Evolutionary conservation across 2,888 invertebrate genomes (phyloP), one percentile per base, ranked within the genome.

Genomic region (Cephonodes hylas): DNA sequence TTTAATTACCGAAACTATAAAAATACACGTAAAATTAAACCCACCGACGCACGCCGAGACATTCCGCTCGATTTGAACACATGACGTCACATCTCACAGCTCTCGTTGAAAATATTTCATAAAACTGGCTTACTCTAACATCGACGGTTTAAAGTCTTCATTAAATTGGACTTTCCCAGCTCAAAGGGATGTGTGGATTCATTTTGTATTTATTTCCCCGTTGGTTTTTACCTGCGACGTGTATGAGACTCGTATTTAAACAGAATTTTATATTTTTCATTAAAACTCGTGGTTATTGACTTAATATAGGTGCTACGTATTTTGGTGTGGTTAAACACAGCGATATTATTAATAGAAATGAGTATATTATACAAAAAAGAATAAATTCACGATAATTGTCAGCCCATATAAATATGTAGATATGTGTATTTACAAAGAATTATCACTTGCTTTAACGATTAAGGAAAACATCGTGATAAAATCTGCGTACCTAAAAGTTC

Each of bases 41-140:
- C 38, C 5, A 38, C 10, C 10, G 4, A 5, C 27, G 27, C 53
- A 31, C 10, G 7, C 3, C 4, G 27, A 53, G 15, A 18, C 15
- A 53, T 27, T 18, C 27, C 1, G 27, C 18, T 20, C 18, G 4
- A 31, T 53, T 27, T 53, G 1, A 31, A 27, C 25, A 27, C 18
- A 23, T 46, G n/a, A 10, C 22, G 6, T 13, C 38, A n/a, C 1
- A 22, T 5, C 45, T 45, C 8, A n/a, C 1, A 22, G 13, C 45
- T 45, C 8, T 10, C 27, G 31, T 27, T 53, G 31, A 27, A 31
- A 53, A 53, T 64, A 72, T 67, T 65, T 66, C 67, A 65, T 69
- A 72, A 60, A 72, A 64, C 10, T 66, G 64, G 69, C 60, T 66
- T 69, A 68, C 22, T 44, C n/a, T 45, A 45, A 46, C 15, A 46